Evolutionary conservation across 2,888 invertebrate species (phyloP).

Genomic region (Polyploca ridens): DNA sequence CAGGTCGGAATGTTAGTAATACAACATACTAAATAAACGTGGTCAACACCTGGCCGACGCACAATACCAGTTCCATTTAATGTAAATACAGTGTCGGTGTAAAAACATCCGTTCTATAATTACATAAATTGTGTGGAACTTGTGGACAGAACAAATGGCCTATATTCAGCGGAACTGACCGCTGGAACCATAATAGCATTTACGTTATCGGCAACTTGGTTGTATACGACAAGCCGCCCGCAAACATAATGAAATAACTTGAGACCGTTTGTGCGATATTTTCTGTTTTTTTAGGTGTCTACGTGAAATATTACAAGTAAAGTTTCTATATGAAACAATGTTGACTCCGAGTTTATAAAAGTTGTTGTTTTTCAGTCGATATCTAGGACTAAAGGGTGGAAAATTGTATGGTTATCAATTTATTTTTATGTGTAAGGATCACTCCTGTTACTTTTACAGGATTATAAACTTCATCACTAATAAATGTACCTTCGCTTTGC

Average conservation of each 20-base stretch:
- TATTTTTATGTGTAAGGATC: too few relatives aligned
- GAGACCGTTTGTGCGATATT: not conserved
- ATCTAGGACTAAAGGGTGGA: too few relatives aligned
- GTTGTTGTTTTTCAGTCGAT: not conserved
- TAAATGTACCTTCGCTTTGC: too few relatives aligned
- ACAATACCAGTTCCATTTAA: not conserved
- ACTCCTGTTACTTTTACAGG: too few relatives aligned
- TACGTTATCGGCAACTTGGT: not conserved
- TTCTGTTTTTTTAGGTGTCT: not conserved
- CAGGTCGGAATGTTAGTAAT: not conserved
- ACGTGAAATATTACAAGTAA: not conserved
- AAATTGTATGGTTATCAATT: too few relatives aligned
- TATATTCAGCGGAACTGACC: not conserved
- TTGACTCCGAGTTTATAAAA: not conserved
- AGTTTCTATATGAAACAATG: not conserved
- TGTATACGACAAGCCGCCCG: not conserved
- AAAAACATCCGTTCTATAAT: not conserved
- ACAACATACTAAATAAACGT: not conserved
- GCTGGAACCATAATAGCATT: not conserved
- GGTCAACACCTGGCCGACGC: not conserved
- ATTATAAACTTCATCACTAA: too few relatives aligned
- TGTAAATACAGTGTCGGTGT: not conserved
- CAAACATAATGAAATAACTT: constrained; percentile 1
- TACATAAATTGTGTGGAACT: not conserved
- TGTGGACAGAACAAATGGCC: constrained; percentile 1